phyloP scores from a whole-genome alignment of 1,140 invertebrate species.

The Globodera rostochiensis region DNA sequence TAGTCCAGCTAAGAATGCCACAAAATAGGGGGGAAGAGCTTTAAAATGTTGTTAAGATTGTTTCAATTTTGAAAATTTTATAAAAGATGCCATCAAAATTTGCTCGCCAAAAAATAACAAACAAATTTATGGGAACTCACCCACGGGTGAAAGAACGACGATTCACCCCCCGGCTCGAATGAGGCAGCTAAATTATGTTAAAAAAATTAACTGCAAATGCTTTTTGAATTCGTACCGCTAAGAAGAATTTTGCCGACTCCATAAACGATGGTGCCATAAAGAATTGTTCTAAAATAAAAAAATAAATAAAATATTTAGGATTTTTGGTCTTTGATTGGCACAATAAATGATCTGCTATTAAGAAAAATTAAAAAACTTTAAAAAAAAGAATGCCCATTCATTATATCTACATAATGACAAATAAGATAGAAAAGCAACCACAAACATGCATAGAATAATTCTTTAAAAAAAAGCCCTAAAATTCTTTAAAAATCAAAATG shows the following conservation, averaged over 20 bases:
- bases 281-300: conserved; percentile 28
- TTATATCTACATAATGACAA: no score
- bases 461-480: no score
- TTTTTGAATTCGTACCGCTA: conserved; percentile 11
- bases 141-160: not conserved
- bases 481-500: no score
- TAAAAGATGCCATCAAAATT: not conserved
- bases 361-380: no score
- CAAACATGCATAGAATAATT: no score
- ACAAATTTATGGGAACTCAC: not conserved
- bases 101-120: not conserved
- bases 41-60: not conserved
- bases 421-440: no score
- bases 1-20: conserved; percentile 14
- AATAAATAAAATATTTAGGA: not conserved
- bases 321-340: no score
- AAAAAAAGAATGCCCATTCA: no score
- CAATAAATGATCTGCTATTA: no score
- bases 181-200: not conserved
- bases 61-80: not conserved
- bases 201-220: not conserved
- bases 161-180: not conserved
- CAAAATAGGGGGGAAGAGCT: not conserved
- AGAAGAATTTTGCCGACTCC: conserved; percentile 30
- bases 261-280: conserved; percentile 25